Evolutionary conservation across 2,113 vertebrate genomes (phyloP).

Genomic region (Phaethon lepturus): DNA sequence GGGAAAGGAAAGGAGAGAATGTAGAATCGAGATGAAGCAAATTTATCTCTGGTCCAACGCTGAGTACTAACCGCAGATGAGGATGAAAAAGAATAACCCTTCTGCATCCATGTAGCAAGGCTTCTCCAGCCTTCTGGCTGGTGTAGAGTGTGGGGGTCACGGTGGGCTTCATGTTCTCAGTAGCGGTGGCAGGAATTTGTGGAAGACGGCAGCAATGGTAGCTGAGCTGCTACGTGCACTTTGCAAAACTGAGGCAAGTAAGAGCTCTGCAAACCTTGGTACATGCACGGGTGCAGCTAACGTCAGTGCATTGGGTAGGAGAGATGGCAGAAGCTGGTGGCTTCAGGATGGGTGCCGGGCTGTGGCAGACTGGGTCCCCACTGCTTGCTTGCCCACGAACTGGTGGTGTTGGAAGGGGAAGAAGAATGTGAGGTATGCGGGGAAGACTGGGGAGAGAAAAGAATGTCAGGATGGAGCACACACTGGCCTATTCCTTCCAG

Average conservation of each 20-base stretch:
- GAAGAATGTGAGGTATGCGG: slow-evolving; percentile 71
- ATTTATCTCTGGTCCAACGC: not conserved
- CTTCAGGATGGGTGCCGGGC: not conserved
- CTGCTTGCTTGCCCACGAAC: slow-evolving; percentile 7
- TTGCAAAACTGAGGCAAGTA: not conserved
- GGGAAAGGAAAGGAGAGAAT: not conserved
- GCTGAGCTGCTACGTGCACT: fast-evolving
- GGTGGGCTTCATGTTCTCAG: not conserved
- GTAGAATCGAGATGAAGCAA: not conserved
- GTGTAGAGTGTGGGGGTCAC: not conserved
- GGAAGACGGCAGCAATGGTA: fast-evolving
- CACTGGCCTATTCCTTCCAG: slow-evolving; percentile 26
- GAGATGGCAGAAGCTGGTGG: not conserved
- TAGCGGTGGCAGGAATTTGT: not conserved
- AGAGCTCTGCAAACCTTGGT: not conserved
- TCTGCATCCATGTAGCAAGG: too few relatives aligned
- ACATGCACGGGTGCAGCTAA: fast-evolving
- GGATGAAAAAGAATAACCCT: not conserved
- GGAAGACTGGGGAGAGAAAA: slow-evolving; percentile 43
- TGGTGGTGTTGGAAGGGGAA: not conserved
- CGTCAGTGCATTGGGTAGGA: not conserved
- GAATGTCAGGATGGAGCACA: slow-evolving; percentile 32
- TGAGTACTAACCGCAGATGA: not conserved
- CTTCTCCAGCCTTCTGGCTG: not conserved
- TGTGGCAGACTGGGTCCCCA: not conserved